Evolutionary conservation across 2,113 vertebrate genomes (phyloP).

Genomic region (Plotosus lineatus): DNA sequence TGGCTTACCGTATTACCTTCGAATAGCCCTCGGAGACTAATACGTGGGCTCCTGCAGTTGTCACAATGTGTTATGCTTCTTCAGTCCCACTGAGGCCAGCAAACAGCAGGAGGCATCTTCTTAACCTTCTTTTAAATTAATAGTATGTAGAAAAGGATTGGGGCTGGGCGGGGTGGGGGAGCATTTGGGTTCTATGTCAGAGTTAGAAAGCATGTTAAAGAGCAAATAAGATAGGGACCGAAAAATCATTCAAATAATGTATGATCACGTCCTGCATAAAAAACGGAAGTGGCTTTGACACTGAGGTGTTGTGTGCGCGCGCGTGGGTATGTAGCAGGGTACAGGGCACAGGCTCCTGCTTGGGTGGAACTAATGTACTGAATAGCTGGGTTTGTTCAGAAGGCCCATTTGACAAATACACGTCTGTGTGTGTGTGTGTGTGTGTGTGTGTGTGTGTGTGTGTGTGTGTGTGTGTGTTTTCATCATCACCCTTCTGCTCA

Average conservation of each 20-base stretch:
- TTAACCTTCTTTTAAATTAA: constrained; percentile 54
- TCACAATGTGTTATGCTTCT: constrained; percentile 61
- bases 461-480: background rate
- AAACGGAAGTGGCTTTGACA: constrained; percentile 4
- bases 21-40: constrained; percentile 52
- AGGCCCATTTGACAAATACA: background rate
- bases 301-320: constrained; percentile 40
- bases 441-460: background rate
- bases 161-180: constrained; percentile 56
- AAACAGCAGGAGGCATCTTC: constrained; percentile 59
- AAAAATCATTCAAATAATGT: constrained; percentile 9
- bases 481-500: background rate
- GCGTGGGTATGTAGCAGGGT: background rate
- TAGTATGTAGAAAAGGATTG: constrained; percentile 40
- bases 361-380: background rate
- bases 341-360: background rate
- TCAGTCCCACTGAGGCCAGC: constrained; percentile 58
- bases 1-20: background rate
- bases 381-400: constrained; percentile 26
- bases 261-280: constrained; percentile 21
- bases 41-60: constrained; percentile 67
- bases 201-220: constrained; percentile 53
- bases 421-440: background rate
- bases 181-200: constrained; percentile 68
- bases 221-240: background rate